phyloP scores from a whole-genome alignment of 2,888 invertebrate species.

The Oscheius sp. region DNA sequence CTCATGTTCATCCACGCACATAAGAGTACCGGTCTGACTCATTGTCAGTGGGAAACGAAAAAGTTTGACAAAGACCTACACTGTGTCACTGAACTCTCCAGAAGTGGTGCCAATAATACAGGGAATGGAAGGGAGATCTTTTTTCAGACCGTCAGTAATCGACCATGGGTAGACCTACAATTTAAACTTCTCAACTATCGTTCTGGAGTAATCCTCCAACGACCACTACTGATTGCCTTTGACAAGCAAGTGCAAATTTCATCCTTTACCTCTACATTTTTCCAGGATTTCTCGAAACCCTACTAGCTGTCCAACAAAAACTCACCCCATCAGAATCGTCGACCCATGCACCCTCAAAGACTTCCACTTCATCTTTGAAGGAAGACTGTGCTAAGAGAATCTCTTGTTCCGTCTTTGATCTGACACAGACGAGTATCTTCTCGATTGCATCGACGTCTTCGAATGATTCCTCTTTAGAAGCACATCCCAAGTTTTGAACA shows the following conservation, averaged over 20 bases:
- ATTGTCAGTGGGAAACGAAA: too few relatives aligned
- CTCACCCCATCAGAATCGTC: conserved; percentile 23
- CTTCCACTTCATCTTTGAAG: conserved; percentile 24
- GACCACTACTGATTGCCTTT: too few relatives aligned
- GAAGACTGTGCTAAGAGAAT: conserved; percentile 2
- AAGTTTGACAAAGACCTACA: background rate
- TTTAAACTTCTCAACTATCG: too few relatives aligned
- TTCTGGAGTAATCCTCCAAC: too few relatives aligned
- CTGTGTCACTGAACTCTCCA: conserved; percentile 12
- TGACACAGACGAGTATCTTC: conserved; percentile 6
- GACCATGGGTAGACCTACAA: too few relatives aligned
- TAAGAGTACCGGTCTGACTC: too few relatives aligned
- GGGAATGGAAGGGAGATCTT: background rate
- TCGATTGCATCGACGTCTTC: background rate
- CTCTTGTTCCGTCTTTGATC: conserved; percentile 4
- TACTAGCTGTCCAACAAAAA: background rate
- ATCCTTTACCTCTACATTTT: too few relatives aligned
- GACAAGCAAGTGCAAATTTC: too few relatives aligned
- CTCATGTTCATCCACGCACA: too few relatives aligned
- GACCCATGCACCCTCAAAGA: conserved; percentile 13
- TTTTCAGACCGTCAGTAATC: too few relatives aligned
- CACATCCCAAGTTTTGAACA: conserved; percentile 9
- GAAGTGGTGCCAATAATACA: background rate
- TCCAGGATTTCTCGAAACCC: too few relatives aligned
- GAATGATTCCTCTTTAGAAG: background rate